Conservation (phyloP, 2,797 vertebrate genomes). For the Protosalanx chinensis region DNA sequence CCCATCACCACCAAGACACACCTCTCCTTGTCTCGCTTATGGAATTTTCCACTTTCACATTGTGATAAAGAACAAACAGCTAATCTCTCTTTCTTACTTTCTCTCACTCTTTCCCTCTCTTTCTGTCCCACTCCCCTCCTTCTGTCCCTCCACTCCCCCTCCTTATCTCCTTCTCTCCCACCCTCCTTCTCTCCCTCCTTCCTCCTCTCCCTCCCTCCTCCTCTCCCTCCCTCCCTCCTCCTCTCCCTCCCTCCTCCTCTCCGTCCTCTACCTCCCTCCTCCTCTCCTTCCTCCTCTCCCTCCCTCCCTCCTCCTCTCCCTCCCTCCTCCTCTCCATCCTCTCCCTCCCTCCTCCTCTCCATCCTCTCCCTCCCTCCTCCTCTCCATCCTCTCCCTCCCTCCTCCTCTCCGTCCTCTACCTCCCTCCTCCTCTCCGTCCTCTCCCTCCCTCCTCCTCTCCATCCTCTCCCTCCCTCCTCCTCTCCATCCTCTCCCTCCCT, state of each 20-base stretch:
- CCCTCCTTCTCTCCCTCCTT: not conserved
- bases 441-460: not conserved
- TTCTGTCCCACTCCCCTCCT: not conserved
- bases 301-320: conserved; percentile 46
- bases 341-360: not conserved
- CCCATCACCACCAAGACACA: conserved; percentile 52
- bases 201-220: conserved; percentile 2
- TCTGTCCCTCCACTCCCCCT: not conserved
- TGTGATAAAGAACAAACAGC: conserved; percentile 59
- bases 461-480: not conserved
- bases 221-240: not conserved
- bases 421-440: conserved; percentile 15
- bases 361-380: not conserved
- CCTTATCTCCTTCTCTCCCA: not conserved
- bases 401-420: not conserved
- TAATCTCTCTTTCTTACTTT: conserved; percentile 42
- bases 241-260: not conserved
- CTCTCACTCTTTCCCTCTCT: not conserved
- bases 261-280: conserved; percentile 32
- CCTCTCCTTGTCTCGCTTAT: conserved; percentile 50
- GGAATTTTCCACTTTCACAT: conserved; percentile 76
- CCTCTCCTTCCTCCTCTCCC: conserved; percentile 19
- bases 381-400: not conserved
- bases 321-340: not conserved
- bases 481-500: not conserved